These are phyloP conservation scores for Borostomias antarcticus DNA, from an alignment of 2,797 vertebrate genomes.

Conservation along the genomic window DNA sequence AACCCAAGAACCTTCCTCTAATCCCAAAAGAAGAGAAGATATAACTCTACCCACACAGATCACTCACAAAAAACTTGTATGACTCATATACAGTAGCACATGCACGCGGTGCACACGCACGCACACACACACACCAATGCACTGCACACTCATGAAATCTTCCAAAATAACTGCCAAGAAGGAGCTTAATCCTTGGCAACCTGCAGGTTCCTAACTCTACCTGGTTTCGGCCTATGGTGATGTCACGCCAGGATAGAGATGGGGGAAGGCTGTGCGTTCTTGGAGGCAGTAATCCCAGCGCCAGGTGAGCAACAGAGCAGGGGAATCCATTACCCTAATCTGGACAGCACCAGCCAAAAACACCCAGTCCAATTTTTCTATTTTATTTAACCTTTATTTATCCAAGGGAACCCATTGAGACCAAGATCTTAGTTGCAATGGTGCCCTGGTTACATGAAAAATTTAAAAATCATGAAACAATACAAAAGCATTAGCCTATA, in stretches of 20 bases:
- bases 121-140: too few species aligned
- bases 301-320: slow-evolving; percentile 7
- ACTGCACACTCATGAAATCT: background rate
- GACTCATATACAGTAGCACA: background rate
- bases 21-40: background rate
- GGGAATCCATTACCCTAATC: slow-evolving; percentile 16
- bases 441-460: too few species aligned
- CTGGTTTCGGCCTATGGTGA: background rate
- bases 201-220: background rate
- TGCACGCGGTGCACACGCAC: background rate
- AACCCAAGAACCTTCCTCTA: background rate
- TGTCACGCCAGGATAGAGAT: background rate
- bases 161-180: background rate
- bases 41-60: background rate
- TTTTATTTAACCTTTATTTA: too few species aligned
- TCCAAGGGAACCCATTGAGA: too few species aligned
- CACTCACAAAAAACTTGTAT: too few species aligned
- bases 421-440: too few species aligned
- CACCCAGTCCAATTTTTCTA: background rate
- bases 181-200: background rate
- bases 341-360: background rate
- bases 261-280: background rate
- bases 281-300: slow-evolving; percentile 11
- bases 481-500: too few species aligned
- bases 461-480: too few species aligned